Base-by-base conservation (phyloP, 2,888 invertebrate genomes). In the Cryptus viduatorius region DNA sequence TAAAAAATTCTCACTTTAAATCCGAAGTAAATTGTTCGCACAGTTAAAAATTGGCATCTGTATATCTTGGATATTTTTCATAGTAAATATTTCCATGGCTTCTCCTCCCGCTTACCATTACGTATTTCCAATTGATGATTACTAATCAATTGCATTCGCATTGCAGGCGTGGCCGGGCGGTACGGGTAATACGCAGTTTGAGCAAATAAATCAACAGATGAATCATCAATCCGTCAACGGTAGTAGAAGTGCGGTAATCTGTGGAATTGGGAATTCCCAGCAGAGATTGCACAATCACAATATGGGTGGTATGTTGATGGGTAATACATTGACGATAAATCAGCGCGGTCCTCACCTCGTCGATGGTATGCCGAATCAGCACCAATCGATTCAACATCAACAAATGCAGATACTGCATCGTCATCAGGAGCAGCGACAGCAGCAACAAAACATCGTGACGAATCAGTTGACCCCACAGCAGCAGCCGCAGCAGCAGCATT, bases 271-370 rank as follows among this genome's bases (percentile, higher is more conserved):
- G 65, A 91, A 89, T 86, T 88, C 91, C 71, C 93, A 92, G 83
- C 91, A 92, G 80, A 91, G 92, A 86, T 82, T 93, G 87, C 89
- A 89, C 87, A 88, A 90, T 81, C 92, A 93, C 50, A 90, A 90
- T 80, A 92, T 92, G 91, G 83, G 91, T 16, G 90, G 91, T 76
- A 92, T 93, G 91, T 69, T 93, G 79, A 92, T 93, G 92, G 90
- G 91, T 48, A 93, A 92, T 87, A 90, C 92, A 65, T 84, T 93
- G 89, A 90, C 93, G 37, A 91, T 92, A 91, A 93, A 92, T 89
- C 93, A 93, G 85, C 92, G 91, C 79, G 83, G 87, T 46, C 79
- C 89, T 8, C 92, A 91, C 87, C 92, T 91, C 87, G 91, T 84
- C 29, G 86, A 87, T 14, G 92, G 86, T 86, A 90, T 87, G 90